Base-by-base conservation (phyloP, 2,888 invertebrate species). In the Hecatera dysodea region DNA sequence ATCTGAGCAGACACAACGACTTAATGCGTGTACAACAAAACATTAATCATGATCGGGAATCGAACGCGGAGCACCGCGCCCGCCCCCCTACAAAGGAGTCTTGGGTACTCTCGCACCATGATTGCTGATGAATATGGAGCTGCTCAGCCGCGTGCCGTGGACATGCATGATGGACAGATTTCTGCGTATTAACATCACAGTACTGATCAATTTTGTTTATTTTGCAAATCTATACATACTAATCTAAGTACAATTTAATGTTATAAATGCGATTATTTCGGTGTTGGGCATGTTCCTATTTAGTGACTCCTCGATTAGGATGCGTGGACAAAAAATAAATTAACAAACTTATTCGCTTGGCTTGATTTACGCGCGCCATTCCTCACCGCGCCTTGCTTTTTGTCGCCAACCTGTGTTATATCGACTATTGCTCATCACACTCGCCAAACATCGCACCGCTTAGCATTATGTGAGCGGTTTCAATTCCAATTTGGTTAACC, bases 1-100 rank as follows among this genome's bases (percentile, higher is more conserved):
- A 53, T 65, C 42, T 60, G 29, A 61, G 48, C 55, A 48, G 72
- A 67, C 67, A 66, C 19, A 53, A 19, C 42, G 64, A 50, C 11
- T 17, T 39, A 73, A 68, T 73, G 56, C 61, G 71, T 73, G 36
- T 69, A 66, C 70, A 69, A 62, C 60, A 72, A 72, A 72, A 78
- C 78, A 86, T 85, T 78, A 82, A 83, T 85, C 73, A 82, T 67
- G 61, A 33, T 48, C 60, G 64, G 75, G 72, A 78, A 80, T 83
- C 76, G 73, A 85, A 85, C 72, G 46, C 72, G 67, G 64, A 59
- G 62, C 67, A 57, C 46, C 56, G 60, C 42, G 33, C 57, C 57
- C 60, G 22, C 36, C 74, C 46, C 39, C 22, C 62, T 42, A 73
- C 60, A 57, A 80, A 64, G 67, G 68, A 62, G 56, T 63, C 73